phyloP scores from a whole-genome alignment of 1,140 invertebrate genomes.

The Hycleus phaleratus region DNA sequence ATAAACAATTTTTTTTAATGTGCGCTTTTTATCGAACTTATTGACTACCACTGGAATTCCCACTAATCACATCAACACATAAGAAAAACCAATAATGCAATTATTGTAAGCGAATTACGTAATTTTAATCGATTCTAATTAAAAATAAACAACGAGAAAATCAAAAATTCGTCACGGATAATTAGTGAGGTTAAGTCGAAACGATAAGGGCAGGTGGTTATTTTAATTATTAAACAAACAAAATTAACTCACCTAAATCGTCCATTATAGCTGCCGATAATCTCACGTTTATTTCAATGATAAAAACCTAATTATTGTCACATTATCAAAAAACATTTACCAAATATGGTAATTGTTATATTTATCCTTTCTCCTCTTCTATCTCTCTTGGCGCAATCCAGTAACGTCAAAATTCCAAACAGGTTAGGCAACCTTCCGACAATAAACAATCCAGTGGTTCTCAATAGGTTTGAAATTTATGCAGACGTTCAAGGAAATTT shows the following conservation, averaged over 20 bases:
- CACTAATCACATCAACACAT: too few species aligned
- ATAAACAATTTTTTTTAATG: neutral
- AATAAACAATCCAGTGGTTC: constrained; percentile 1
- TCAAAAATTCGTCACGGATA: too few species aligned
- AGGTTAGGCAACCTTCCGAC: constrained; percentile 14
- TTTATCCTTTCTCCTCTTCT: too few species aligned
- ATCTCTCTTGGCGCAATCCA: neutral
- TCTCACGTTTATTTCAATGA: neutral
- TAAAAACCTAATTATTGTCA: neutral
- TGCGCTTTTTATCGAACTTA: too few species aligned
- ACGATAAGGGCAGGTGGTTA: constrained; percentile 11
- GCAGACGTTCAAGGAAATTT: too few species aligned
- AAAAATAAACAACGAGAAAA: too few species aligned
- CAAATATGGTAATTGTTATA: neutral
- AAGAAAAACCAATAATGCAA: too few species aligned
- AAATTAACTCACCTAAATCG: constrained; percentile 14
- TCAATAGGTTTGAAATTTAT: neutral
- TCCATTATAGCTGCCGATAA: constrained; percentile 12
- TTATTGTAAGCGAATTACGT: too few species aligned
- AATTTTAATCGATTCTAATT: too few species aligned
- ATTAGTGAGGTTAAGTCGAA: too few species aligned
- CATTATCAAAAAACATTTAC: neutral
- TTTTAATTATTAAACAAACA: neutral
- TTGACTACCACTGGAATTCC: too few species aligned
- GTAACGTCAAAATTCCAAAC: constrained; percentile 3